Evolutionary conservation across 30 jellyfish, hydroid and myxozoan genomes (phyloP).

Genomic region (Morbakka virulenta): DNA sequence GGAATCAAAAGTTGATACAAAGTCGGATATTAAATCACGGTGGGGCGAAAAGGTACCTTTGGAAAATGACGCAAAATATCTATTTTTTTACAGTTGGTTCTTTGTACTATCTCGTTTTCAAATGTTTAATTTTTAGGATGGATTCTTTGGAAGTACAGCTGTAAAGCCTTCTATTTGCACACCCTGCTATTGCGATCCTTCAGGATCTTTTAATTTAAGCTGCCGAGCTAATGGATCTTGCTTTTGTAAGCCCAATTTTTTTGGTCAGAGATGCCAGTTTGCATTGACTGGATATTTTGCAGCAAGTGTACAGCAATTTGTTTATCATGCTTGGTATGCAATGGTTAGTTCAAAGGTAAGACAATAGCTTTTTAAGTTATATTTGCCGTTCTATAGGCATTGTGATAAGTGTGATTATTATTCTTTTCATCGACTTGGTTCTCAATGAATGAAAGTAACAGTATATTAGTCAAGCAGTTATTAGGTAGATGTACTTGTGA

Average conservation of each 20-base stretch:
- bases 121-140: constrained; percentile 22
- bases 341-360: constrained; percentile 71
- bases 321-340: constrained; percentile 53
- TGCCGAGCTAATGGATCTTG: constrained; percentile 80
- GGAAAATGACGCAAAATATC: no score
- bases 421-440: no score
- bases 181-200: constrained; percentile 74
- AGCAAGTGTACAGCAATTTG: constrained; percentile 69
- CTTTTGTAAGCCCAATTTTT: constrained; percentile 43
- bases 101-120: no score
- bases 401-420: no score
- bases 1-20: no score
- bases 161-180: constrained; percentile 60
- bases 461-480: neutral
- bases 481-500: neutral
- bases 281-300: constrained; percentile 57
- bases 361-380: neutral
- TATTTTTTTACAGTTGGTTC: no score
- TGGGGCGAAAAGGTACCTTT: no score
- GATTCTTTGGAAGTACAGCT: constrained; percentile 46
- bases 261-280: constrained; percentile 51
- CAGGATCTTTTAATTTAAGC: constrained; percentile 74
- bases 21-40: no score
- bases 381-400: neutral
- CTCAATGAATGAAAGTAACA: no score